Percentiles rank a stretch among this genome's conserved stretches.
Evolutionary conservation across 2,113 vertebrate genomes (phyloP).

Genomic region (Barnardius zonarius): DNA sequence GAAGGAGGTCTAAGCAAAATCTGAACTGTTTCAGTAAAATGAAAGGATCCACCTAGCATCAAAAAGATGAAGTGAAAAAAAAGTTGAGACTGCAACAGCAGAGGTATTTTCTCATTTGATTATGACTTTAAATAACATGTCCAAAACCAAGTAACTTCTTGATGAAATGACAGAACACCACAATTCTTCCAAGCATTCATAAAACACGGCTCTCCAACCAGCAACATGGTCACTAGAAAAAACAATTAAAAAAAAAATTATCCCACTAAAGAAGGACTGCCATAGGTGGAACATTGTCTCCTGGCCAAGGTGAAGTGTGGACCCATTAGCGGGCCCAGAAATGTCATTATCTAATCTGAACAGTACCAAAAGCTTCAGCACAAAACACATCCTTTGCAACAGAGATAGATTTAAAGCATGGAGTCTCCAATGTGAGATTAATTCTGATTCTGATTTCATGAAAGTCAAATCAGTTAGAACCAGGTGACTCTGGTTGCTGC

Average conservation of each 20-base stretch:
- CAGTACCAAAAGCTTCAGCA: not conserved
- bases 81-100: not conserved
- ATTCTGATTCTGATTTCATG: not conserved
- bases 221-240: not conserved
- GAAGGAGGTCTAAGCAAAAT: no score
- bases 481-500: not conserved
- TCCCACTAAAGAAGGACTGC: not conserved
- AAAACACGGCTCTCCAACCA: not conserved
- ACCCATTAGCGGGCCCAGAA: not conserved
- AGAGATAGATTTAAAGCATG: not conserved
- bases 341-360: not conserved
- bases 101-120: conserved; percentile 67
- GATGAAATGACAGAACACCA: not conserved
- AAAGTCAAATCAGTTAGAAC: not conserved
- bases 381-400: not conserved
- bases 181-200: not conserved
- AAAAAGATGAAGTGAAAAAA: conserved; percentile 66
- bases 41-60: not conserved
- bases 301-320: not conserved
- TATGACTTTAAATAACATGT: not conserved
- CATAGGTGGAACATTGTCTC: not conserved
- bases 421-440: not conserved
- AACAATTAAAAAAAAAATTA: not conserved
- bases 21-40: not conserved
- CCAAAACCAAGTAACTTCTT: not conserved